A percentile compares a stretch with the other conserved stretches of the same genome.
Conservation (phyloP, 2,888 invertebrate species). For the Argynnis bischoffii region DNA sequence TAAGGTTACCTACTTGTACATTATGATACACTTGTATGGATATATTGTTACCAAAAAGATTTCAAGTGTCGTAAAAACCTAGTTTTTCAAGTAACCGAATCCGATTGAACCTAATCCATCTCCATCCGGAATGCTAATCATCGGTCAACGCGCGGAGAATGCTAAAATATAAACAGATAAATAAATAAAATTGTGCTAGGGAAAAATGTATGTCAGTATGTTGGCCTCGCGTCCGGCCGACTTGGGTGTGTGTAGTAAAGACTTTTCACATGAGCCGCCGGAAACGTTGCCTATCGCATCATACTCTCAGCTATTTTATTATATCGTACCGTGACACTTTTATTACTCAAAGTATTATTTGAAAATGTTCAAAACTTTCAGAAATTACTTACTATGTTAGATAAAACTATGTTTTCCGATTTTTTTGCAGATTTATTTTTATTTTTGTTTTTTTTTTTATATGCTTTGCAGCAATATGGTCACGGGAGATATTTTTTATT, state of each 20-base stretch:
- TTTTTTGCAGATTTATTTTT: too few species aligned
- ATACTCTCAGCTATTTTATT: constrained; percentile 1
- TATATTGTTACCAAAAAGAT: not conserved
- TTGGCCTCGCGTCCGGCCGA: constrained; percentile 53
- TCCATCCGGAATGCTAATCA: constrained; percentile 55
- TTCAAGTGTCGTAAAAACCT: constrained; percentile 4
- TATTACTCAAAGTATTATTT: too few species aligned
- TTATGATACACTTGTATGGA: not conserved
- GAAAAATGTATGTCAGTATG: constrained; percentile 74
- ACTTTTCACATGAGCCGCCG: constrained; percentile 22
- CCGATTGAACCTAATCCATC: constrained; percentile 46
- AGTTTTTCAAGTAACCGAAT: constrained; percentile 37
- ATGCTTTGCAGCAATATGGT: too few species aligned
- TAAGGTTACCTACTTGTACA: too few species aligned
- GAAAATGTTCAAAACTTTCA: too few species aligned
- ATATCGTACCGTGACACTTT: too few species aligned
- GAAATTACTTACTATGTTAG: too few species aligned
- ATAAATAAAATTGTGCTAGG: constrained; percentile 66
- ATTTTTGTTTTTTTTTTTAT: too few species aligned
- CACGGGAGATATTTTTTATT: too few species aligned
- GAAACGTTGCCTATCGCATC: constrained; percentile 12
- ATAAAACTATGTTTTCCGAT: too few species aligned
- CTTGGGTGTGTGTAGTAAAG: constrained; percentile 43
- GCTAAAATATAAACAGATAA: constrained; percentile 59
- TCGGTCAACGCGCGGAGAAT: constrained; percentile 53